Evolutionary conservation across 53 echinoderm and acorn worm genomes (phyloP), one percentile per base, ranked within the genome.

Genomic region (Luidia sarsii): DNA sequence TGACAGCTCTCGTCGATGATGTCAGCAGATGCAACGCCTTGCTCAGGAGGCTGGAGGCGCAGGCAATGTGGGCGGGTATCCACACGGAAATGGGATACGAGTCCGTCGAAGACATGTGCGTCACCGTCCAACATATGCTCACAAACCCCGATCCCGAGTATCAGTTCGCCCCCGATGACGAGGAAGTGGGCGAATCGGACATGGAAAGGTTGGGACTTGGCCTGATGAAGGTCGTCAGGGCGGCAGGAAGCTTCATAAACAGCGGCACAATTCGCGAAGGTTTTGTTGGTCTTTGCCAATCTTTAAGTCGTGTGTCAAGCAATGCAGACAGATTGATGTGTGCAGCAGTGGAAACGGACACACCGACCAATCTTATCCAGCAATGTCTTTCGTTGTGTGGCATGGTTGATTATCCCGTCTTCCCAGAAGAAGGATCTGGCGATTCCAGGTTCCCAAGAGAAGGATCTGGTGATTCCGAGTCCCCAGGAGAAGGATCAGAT

Each of bases 351-450:
- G 51, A 52, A 8, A 51, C 16, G 22, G 70, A 70, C 34, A 50
- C 50, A 8, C 35, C 70, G 51, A 16, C 19, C 20, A 35, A 70
- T 33, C 70, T 70, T 11, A 70, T 70, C 50, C 50, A 22, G 29
- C 70, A 70, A 21, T 70, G 70, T 10, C 33, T 70, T 8, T 33
- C 34, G 1, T 33, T 70, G 34, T 70, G 70, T 35, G 70, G 70
- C 7, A 33, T 18, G 45, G 30, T 7, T 9, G n/a, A n/a, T n/a
- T n/a, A n/a, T n/a, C n/a, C n/a, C n/a, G n/a, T n/a, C n/a, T n/a
- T n/a, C n/a, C 33, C 34, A 13, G 49, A 48, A 0, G 48, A 68
- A 18, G 68, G 23, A 29, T 48, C 68, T 39, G 5, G 10, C 28
- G n/a, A 31, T 24, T 4, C 24, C 8, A 39, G 3, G 2, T 35